Evolutionary conservation across 2,888 invertebrate genomes (phyloP), one percentile per base, ranked within the genome.

Genomic region (Cosmorhoe ocellata): DNA sequence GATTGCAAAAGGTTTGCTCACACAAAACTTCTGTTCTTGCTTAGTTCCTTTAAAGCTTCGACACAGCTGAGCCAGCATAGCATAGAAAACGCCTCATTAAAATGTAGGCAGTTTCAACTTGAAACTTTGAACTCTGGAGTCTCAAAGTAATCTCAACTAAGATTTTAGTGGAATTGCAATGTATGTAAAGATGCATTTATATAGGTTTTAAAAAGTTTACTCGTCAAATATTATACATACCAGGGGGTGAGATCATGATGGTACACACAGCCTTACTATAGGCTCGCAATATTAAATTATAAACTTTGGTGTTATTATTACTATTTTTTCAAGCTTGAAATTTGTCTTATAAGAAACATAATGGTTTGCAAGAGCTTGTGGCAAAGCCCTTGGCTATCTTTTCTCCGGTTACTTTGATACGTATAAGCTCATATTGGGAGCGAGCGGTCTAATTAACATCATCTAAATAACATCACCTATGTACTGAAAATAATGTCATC

Each of bases 21-120:
- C 45, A 40, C 43, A 58, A 51, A 56, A 51, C 43, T 46, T 37
- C 18, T 36, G 47, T 41, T 46, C 47, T 34, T 37, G 38, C 22
- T 37, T 28, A 22, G 44, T 48, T 31, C 43, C n/a, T 22, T 36
- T 33, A 31, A 43, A 42, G 26, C 39, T 18, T 40, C 38, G 32
- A 38, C 51, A 22, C n/a, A 34, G 24, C 26, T 37, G 26, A 31
- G 48, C 27, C 37, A 34, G 44, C 40, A 30, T 10, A 37, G 53
- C 48, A 53, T 53, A 48, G 40, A 53, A 48, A 53, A 48, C 34
- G 24, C 36, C 53, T 53, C 53, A 53, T 53, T 53, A 53, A 27
- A 13, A 30, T 13, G 36, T 40, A 52, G 36, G 47, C 42, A 52
- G 42, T 30, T 26, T 43, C 18, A 42, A 47, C 38, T 42, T 30